A percentile compares a stretch with the other conserved stretches of the same genome.
phyloP scores from a whole-genome alignment of 2,797 vertebrate genomes.

The Acrossocheilus wenchowensis region DNA sequence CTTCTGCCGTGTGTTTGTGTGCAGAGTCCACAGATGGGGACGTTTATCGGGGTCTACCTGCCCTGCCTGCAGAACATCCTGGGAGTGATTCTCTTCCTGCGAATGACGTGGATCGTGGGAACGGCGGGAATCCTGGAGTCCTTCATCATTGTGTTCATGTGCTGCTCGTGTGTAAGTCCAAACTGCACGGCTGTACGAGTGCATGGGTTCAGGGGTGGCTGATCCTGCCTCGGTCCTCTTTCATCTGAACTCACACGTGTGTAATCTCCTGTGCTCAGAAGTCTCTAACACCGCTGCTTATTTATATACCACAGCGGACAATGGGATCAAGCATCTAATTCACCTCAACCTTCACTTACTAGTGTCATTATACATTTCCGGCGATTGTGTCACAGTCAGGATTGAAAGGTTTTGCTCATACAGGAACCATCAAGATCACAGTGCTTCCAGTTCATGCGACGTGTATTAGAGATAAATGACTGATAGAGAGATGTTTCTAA shows the following conservation, averaged over 20 bases:
- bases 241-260: slow-evolving; percentile 51
- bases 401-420: not conserved
- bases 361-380: slow-evolving; percentile 20
- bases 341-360: slow-evolving; percentile 30
- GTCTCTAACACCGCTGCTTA: slow-evolving; percentile 45
- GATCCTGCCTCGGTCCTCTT: slow-evolving; percentile 62
- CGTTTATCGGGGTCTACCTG: slow-evolving; percentile 96
- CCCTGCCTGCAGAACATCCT: slow-evolving; percentile 97
- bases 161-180: slow-evolving; percentile 91
- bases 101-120: slow-evolving; percentile 96
- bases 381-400: slow-evolving; percentile 1
- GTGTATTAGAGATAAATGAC: not conserved
- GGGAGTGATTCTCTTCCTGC: slow-evolving; percentile 95
- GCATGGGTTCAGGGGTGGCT: slow-evolving; percentile 49
- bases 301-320: slow-evolving; percentile 48
- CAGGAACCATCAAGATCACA: slow-evolving; percentile 14
- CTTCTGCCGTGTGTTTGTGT: not conserved
- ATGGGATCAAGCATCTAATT: slow-evolving; percentile 32
- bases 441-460: not conserved
- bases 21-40: slow-evolving; percentile 94
- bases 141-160: slow-evolving; percentile 90
- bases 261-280: slow-evolving; percentile 66
- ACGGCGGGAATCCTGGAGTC: slow-evolving; percentile 91
- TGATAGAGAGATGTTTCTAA: no score
- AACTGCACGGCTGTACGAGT: not conserved